Conservation (phyloP, 2,113 vertebrate genomes). For the Phalacrocorax carbo region DNA sequence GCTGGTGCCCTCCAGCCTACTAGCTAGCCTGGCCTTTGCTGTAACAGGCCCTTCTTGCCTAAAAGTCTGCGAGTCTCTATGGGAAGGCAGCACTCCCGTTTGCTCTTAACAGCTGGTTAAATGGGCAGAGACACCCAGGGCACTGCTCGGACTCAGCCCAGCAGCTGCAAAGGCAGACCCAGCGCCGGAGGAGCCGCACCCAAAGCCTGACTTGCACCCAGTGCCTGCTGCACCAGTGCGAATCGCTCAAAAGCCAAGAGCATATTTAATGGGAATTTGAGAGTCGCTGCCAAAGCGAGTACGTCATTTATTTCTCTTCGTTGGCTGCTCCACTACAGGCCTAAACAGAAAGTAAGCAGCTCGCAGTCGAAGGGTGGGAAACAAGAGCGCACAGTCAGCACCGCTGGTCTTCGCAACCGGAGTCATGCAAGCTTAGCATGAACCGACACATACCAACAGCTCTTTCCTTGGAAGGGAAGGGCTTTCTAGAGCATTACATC, state of each 20-base stretch:
- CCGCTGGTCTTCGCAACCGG: accelerated
- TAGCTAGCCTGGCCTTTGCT: neutral
- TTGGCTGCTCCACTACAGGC: neutral
- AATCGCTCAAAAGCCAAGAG: neutral
- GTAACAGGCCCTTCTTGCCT: neutral
- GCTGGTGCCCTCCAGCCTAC: neutral
- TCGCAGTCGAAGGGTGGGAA: accelerated
- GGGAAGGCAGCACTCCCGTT: neutral
- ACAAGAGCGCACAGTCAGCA: accelerated
- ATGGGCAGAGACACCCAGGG: neutral
- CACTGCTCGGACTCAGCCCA: neutral
- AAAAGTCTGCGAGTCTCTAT: accelerated
- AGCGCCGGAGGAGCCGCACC: accelerated
- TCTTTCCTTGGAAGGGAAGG: no score
- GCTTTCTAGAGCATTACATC: no score
- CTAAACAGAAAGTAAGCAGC: neutral
- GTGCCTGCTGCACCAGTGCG: neutral
- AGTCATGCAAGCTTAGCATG: accelerated
- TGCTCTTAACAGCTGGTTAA: neutral
- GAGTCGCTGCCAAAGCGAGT: neutral
- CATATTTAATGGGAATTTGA: neutral
- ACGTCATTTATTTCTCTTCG: neutral
- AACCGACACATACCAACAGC: neutral
- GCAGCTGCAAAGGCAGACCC: neutral
- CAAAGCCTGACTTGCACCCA: neutral